Evolutionary conservation across 53 echinoderm and acorn worm species (phyloP).

Genomic region (Apostichopus leukothele): DNA sequence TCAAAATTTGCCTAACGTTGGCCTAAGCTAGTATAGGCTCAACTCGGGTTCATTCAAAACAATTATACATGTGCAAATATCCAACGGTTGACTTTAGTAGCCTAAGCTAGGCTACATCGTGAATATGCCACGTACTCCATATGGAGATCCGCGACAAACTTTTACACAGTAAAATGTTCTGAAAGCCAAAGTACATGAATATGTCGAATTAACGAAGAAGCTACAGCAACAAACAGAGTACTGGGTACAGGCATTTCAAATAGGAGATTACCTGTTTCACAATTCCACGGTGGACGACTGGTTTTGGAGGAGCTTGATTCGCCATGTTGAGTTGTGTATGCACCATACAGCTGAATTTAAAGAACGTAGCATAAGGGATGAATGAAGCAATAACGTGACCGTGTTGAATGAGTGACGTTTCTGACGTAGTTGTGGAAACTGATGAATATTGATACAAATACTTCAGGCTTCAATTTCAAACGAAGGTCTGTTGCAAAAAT

Average conservation of each 20-base stretch:
- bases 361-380: not conserved
- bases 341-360: not conserved
- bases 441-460: slow-evolving; percentile 11
- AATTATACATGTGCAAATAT: too few relatives aligned
- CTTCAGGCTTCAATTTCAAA: too few relatives aligned
- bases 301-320: slow-evolving; percentile 64
- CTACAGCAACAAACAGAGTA: not conserved
- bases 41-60: too few relatives aligned
- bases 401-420: slow-evolving; percentile 33
- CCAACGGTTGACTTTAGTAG: too few relatives aligned
- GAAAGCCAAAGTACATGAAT: not conserved
- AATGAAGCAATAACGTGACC: slow-evolving; percentile 14
- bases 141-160: slow-evolving; percentile 38
- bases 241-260: not conserved
- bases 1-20: too few relatives aligned
- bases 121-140: slow-evolving; percentile 42
- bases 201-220: not conserved
- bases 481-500: too few relatives aligned
- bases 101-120: not conserved
- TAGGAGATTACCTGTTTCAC: slow-evolving; percentile 74
- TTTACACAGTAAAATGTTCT: not conserved
- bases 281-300: slow-evolving; percentile 71
- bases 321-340: slow-evolving; percentile 63
- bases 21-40: too few relatives aligned
- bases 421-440: not conserved